Conservation (phyloP, 2,113 vertebrate species). For the Morone chrysops region DNA sequence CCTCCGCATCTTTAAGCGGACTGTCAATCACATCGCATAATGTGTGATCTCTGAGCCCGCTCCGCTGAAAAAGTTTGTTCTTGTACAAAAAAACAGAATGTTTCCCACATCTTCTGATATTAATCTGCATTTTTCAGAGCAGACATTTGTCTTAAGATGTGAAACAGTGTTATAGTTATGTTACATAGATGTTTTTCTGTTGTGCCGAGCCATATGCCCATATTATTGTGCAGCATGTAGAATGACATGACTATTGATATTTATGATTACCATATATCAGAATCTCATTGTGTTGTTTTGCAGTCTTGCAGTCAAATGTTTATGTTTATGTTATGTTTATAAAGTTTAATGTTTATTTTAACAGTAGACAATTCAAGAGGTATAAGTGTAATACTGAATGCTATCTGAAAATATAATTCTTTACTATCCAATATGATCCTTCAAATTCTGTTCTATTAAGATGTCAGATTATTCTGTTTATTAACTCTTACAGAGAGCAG, state of each 20-base stretch:
- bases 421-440: background rate
- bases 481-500: background rate
- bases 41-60: slow-evolving; percentile 31
- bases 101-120: background rate
- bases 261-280: background rate
- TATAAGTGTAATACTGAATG: background rate
- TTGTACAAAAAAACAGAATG: slow-evolving; percentile 4
- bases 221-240: background rate
- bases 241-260: background rate
- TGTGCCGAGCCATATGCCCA: background rate
- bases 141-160: background rate
- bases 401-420: background rate
- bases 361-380: background rate
- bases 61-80: slow-evolving; percentile 27
- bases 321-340: no score
- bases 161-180: background rate
- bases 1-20: slow-evolving; percentile 36
- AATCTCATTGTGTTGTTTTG: background rate
- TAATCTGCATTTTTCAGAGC: background rate
- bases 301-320: no score
- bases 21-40: slow-evolving; percentile 16
- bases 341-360: no score
- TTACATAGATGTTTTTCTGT: background rate
- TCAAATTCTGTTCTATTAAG: background rate
- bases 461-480: background rate